Percentiles rank a stretch among this genome's conserved stretches.
Conservation (phyloP, 2,797 vertebrate species). For the Muraenolepis orangiensis region DNA sequence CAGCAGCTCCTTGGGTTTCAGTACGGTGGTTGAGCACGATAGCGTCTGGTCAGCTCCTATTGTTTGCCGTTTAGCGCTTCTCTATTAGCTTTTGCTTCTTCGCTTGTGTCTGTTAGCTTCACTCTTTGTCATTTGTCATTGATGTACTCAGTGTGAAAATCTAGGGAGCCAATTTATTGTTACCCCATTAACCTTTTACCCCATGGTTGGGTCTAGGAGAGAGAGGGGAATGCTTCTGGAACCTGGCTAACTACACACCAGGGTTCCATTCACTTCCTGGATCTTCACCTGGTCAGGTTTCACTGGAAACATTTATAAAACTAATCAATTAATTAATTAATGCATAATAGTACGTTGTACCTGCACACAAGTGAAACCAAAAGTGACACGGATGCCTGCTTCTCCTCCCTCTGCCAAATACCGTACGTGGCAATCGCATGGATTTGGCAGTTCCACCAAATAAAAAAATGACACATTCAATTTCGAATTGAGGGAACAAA, state of each 20-base stretch:
- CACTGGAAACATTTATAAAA: conserved; percentile 54
- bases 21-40: not conserved
- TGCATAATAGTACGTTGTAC: not conserved
- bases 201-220: too few relatives aligned
- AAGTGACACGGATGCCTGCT: not conserved
- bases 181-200: too few relatives aligned
- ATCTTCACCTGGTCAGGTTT: conserved; percentile 68
- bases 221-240: conserved; percentile 71
- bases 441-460: not conserved
- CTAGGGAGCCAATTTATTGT: too few relatives aligned
- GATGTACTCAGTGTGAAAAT: too few relatives aligned
- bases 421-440: not conserved
- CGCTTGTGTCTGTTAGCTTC: too few relatives aligned
- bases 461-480: not conserved
- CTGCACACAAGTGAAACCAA: not conserved
- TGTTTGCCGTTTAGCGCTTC: too few relatives aligned
- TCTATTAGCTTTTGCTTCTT: too few relatives aligned
- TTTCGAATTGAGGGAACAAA: not conserved
- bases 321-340: not conserved
- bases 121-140: too few relatives aligned
- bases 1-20: not conserved
- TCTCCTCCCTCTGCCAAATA: not conserved
- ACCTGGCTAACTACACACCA: conserved; percentile 66
- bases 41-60: too few relatives aligned
- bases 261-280: conserved; percentile 40